Evolutionary conservation across 2,888 invertebrate genomes (phyloP).

Genomic region (Hipparchia sbordonii): DNA sequence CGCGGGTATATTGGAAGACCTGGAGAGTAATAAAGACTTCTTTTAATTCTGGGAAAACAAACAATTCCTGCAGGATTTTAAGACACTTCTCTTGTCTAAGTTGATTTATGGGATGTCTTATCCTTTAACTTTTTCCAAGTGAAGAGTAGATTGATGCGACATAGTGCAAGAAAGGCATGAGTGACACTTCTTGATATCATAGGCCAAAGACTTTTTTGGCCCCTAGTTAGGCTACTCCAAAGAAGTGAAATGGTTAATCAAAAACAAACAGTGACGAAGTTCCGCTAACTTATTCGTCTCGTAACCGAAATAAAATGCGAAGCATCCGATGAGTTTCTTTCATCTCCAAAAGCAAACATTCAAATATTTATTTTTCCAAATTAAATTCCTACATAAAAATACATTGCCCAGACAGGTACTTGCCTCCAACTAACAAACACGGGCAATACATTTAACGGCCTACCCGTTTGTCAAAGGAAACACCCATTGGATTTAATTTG

Average conservation of each 20-base stretch:
- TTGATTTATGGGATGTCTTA: too few relatives aligned
- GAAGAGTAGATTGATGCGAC: neutral
- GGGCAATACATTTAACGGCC: conserved; percentile 53
- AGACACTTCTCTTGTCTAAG: too few relatives aligned
- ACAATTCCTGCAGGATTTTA: too few relatives aligned
- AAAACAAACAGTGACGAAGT: too few relatives aligned
- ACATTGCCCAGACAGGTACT: neutral
- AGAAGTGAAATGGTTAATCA: too few relatives aligned
- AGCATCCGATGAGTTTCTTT: conserved; percentile 10
- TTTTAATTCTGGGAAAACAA: too few relatives aligned
- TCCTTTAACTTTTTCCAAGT: too few relatives aligned
- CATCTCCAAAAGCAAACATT: conserved; percentile 18
- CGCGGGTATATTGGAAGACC: too few relatives aligned
- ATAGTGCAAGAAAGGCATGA: neutral
- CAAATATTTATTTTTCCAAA: conserved; percentile 21
- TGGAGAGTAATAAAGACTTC: too few relatives aligned
- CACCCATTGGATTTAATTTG: conserved; percentile 81
- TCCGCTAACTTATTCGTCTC: too few relatives aligned
- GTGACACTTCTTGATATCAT: neutral
- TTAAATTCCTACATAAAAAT: conserved; percentile 19
- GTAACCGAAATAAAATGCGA: neutral
- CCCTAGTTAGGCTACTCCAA: too few relatives aligned
- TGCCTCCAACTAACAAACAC: conserved; percentile 40
- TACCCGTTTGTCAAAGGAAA: conserved; percentile 77
- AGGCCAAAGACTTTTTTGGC: too few relatives aligned